Evolutionary conservation across 2,888 invertebrate genomes (phyloP).

Genomic region (Tineola bisselliella): DNA sequence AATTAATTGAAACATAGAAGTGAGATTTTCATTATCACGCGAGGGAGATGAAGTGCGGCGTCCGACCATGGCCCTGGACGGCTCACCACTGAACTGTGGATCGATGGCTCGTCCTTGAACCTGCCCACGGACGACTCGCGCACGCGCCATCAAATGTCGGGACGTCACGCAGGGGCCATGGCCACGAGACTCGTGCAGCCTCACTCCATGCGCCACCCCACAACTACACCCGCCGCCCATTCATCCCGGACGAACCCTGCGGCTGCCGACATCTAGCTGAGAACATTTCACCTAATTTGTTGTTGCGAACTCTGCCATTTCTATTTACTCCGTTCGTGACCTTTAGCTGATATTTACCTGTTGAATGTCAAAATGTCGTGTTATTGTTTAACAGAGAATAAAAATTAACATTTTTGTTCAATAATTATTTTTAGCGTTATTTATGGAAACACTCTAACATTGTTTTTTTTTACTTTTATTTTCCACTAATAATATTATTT

Average conservation of each 20-base stretch:
- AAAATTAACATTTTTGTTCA: background rate
- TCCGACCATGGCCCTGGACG: slow-evolving; percentile 43
- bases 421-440: background rate
- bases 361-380: slow-evolving; percentile 24
- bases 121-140: slow-evolving; percentile 32
- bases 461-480: too few species aligned
- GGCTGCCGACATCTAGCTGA: slow-evolving; percentile 24
- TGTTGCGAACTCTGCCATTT: slow-evolving; percentile 51
- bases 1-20: background rate
- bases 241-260: slow-evolving; percentile 13
- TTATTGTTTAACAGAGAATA: background rate
- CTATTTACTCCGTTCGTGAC: slow-evolving; percentile 38
- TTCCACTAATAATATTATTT: too few species aligned
- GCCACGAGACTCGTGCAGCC: slow-evolving; percentile 45
- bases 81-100: slow-evolving; percentile 35
- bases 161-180: slow-evolving; percentile 58
- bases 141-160: slow-evolving; percentile 42
- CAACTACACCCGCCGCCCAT: slow-evolving; percentile 16
- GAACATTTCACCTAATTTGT: slow-evolving; percentile 25
- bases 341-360: slow-evolving; percentile 38
- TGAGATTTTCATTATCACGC: background rate
- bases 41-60: slow-evolving; percentile 22
- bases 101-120: slow-evolving; percentile 62
- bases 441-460: too few species aligned
- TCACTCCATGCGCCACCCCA: slow-evolving; percentile 17